Evolutionary conservation across 1,140 invertebrate species (phyloP).

Genomic region (Thaumatotibia leucotreta): DNA sequence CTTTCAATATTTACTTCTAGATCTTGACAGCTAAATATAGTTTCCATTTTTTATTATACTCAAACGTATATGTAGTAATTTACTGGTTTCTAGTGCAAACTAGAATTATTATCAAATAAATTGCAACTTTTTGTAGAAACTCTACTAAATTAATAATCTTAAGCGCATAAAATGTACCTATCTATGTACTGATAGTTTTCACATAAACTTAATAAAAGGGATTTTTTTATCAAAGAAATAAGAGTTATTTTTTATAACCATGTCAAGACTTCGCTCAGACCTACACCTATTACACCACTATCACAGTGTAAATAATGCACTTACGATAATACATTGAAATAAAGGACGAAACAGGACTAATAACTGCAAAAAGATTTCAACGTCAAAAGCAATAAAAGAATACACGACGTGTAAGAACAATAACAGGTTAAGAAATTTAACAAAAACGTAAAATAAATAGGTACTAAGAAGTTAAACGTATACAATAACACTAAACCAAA

Average conservation of each 20-base stretch:
- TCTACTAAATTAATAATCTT: too few species aligned
- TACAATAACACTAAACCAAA: conserved; percentile 10
- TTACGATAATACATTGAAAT: conserved; percentile 53
- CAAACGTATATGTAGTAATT: neutral
- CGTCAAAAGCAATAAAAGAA: conserved; percentile 42
- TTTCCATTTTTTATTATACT: neutral
- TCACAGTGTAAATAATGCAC: conserved; percentile 75
- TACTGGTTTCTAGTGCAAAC: neutral
- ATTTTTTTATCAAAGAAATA: too few species aligned
- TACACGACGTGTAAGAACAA: conserved; percentile 29
- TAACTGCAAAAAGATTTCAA: conserved; percentile 31
- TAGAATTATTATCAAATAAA: too few species aligned
- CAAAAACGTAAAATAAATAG: conserved; percentile 18
- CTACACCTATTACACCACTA: conserved; percentile 64
- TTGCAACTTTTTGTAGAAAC: too few species aligned
- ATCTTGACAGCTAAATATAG: neutral
- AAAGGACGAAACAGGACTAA: conserved; percentile 29
- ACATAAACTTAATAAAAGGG: too few species aligned
- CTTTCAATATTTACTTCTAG: neutral
- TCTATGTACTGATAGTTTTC: too few species aligned
- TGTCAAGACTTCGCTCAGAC: conserved; percentile 61
- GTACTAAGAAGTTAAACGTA: neutral
- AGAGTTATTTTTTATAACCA: conserved; percentile 35
- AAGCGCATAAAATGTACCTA: too few species aligned
- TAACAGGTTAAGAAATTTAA: conserved; percentile 32